Conservation (phyloP, 2,888 invertebrate genomes). For the Drosophila monieri region DNA sequence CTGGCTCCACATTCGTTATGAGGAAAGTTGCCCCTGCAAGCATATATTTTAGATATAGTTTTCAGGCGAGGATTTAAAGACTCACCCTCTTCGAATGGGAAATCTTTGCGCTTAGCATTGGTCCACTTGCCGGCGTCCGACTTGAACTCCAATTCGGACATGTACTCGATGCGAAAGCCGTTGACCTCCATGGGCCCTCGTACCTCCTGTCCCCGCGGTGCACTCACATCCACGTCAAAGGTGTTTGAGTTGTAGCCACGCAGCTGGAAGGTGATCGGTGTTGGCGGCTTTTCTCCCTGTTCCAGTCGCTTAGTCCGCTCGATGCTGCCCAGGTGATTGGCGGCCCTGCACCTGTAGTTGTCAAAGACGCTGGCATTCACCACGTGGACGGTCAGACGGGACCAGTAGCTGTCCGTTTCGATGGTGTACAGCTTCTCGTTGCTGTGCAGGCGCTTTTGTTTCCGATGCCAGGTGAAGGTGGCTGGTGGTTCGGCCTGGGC, state of each 20-base stretch:
- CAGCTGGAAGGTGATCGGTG: slow-evolving; percentile 83
- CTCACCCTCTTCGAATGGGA: slow-evolving; percentile 83
- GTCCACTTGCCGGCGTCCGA: slow-evolving; percentile 83
- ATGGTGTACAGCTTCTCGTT: slow-evolving; percentile 79
- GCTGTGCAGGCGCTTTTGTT: slow-evolving; percentile 79
- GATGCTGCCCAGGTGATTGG: slow-evolving; percentile 85
- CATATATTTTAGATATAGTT: not conserved
- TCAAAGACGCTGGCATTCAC: slow-evolving; percentile 83
- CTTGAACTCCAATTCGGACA: slow-evolving; percentile 82
- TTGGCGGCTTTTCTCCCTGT: slow-evolving; percentile 85
- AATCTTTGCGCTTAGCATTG: slow-evolving; percentile 82
- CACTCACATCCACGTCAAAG: slow-evolving; percentile 83
- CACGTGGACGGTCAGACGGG: slow-evolving; percentile 80
- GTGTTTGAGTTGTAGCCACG: slow-evolving; percentile 84
- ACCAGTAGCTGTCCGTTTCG: slow-evolving; percentile 78
- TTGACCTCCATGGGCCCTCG: slow-evolving; percentile 82
- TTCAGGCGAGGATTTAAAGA: not conserved
- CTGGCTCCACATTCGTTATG: slow-evolving; percentile 84
- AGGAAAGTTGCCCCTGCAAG: slow-evolving; percentile 84
- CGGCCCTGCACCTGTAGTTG: slow-evolving; percentile 85
- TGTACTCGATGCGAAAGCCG: slow-evolving; percentile 83
- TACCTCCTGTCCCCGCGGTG: slow-evolving; percentile 64
- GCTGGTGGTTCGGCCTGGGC: slow-evolving; percentile 86
- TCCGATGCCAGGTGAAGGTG: slow-evolving; percentile 85
- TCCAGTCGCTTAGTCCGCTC: slow-evolving; percentile 85